Conservation (phyloP, 2,888 invertebrate genomes). For the Tipula confusa region DNA sequence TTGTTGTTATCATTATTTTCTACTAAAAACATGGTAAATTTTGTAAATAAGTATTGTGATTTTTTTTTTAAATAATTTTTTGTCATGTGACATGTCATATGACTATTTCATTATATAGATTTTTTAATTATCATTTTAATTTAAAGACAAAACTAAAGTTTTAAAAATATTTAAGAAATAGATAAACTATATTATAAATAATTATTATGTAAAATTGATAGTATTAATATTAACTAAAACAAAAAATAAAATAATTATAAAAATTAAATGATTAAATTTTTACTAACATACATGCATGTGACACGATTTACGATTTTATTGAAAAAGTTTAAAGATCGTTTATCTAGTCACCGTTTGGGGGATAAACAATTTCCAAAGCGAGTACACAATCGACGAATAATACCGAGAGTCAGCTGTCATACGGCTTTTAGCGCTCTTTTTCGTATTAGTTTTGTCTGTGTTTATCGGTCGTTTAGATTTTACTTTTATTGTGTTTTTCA, state of each 20-base stretch:
- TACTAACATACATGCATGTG: neutral
- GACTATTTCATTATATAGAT: neutral
- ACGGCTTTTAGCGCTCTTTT: neutral
- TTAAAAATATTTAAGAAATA: neutral
- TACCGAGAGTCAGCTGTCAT: neutral
- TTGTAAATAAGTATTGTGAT: neutral
- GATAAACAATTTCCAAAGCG: neutral
- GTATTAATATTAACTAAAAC: neutral
- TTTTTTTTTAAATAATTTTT: neutral
- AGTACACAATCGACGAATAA: neutral
- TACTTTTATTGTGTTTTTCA: neutral
- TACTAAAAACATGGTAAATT: neutral
- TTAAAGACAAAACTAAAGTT: neutral
- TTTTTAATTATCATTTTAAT: conserved; percentile 20
- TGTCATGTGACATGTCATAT: neutral
- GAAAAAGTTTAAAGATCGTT: neutral
- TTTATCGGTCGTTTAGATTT: too few relatives aligned
- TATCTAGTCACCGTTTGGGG: neutral
- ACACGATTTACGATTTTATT: neutral
- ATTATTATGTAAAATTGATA: neutral
- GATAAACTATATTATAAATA: neutral
- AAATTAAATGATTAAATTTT: neutral
- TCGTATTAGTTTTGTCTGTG: neutral
- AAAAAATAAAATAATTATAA: neutral
- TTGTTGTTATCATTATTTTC: neutral